phyloP scores from a whole-genome alignment of 2,113 vertebrate species.

The Bagarius yarrelli region DNA sequence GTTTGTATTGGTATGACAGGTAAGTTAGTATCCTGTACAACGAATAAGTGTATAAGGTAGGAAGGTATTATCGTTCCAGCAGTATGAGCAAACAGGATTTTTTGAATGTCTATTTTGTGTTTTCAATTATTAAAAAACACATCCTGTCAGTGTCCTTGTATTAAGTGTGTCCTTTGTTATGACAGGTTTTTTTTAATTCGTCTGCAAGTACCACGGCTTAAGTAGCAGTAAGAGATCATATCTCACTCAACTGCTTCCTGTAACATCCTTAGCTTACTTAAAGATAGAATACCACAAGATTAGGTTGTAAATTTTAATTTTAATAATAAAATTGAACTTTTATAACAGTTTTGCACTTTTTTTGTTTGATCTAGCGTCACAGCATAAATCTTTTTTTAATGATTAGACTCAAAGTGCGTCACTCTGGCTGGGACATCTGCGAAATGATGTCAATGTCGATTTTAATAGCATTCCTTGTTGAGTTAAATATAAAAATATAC shows the following conservation, averaged over 20 bases:
- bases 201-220: constrained; percentile 11
- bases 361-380: too few relatives aligned
- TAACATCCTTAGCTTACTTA: constrained; percentile 21
- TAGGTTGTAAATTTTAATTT: too few relatives aligned
- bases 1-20: neutral
- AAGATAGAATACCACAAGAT: neutral
- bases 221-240: constrained; percentile 36
- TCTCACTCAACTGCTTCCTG: constrained; percentile 55
- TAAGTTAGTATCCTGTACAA: neutral
- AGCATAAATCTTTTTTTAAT: too few relatives aligned
- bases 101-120: neutral
- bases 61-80: neutral
- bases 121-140: constrained; percentile 2
- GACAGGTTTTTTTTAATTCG: constrained; percentile 6
- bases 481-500: neutral
- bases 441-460: too few relatives aligned
- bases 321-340: too few relatives aligned
- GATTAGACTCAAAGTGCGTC: too few relatives aligned
- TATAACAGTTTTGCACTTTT: too few relatives aligned
- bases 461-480: neutral
- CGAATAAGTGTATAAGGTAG: neutral
- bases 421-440: too few relatives aligned
- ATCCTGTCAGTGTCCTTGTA: neutral
- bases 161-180: constrained; percentile 15
- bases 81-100: constrained; percentile 26